Percentiles rank a stretch among this genome's conserved stretches.
phyloP scores from a whole-genome alignment of 2,797 vertebrate species.

The Chiroxiphia lanceolata region DNA sequence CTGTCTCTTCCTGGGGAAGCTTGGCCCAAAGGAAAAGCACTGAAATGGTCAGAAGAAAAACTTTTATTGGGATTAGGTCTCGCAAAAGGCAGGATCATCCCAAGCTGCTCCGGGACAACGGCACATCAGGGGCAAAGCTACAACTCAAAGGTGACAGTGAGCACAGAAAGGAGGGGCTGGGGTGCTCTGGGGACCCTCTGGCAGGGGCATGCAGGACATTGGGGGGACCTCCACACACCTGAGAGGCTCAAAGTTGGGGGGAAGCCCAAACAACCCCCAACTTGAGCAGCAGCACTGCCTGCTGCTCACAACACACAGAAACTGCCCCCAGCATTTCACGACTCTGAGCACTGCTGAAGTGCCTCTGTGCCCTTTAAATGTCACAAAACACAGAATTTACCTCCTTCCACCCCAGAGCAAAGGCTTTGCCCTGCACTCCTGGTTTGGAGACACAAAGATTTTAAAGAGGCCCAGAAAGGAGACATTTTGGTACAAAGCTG shows the following conservation, averaged over 20 bases:
- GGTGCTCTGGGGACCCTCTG: background rate
- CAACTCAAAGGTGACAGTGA: background rate
- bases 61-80: conserved; percentile 27
- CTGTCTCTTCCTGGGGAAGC: conserved; percentile 54
- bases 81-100: background rate
- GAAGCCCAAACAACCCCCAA: background rate
- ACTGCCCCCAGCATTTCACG: accelerated
- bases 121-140: background rate
- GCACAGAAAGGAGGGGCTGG: background rate
- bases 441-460: background rate
- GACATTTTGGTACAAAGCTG: background rate
- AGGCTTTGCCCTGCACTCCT: background rate
- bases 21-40: conserved; percentile 54
- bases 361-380: background rate
- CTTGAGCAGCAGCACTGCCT: accelerated
- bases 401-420: background rate
- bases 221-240: background rate
- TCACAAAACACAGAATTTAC: background rate
- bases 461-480: background rate
- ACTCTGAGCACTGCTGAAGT: accelerated
- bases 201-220: background rate
- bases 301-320: background rate
- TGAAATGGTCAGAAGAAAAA: conserved; percentile 28
- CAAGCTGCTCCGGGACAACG: background rate
- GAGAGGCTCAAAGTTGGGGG: background rate